Conservation (phyloP, 2,113 vertebrate species). For the Callospermophilus lateralis region DNA sequence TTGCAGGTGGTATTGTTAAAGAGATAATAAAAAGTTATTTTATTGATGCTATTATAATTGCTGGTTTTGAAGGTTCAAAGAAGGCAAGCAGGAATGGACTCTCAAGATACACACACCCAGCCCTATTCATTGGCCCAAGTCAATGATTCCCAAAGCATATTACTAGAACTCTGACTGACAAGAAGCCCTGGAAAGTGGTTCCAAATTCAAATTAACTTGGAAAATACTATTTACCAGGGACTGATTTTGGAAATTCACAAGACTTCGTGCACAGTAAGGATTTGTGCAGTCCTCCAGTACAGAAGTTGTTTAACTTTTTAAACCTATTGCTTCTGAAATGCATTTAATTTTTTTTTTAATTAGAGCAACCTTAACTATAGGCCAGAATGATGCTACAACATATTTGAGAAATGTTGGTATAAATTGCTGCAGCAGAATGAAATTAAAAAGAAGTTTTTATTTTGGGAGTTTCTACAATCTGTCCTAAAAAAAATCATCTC, state of each 20-base stretch:
- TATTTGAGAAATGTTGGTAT: constrained; percentile 19
- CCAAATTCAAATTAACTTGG: not conserved
- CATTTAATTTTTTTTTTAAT: not conserved
- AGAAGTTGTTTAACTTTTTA: not conserved
- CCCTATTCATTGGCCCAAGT: not conserved
- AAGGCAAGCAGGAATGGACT: not conserved
- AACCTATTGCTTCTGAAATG: not conserved
- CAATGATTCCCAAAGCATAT: not conserved
- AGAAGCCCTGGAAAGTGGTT: not conserved
- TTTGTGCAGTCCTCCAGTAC: not conserved
- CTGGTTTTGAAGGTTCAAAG: not conserved
- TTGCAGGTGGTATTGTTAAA: not conserved
- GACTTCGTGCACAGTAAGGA: not conserved
- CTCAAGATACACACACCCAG: not conserved
- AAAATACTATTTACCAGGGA: not conserved
- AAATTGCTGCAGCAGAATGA: not conserved
- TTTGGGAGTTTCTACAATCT: not conserved
- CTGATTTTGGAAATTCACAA: not conserved
- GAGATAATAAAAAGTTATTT: not conserved
- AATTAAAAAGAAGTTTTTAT: not conserved
- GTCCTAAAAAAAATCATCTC: not conserved
- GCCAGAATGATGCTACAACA: not conserved
- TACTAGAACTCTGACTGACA: not conserved
- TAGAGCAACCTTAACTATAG: not conserved
- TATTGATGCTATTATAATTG: not conserved